Conservation (phyloP, 2,797 vertebrate species). For the Aplochiton taeniatus region DNA sequence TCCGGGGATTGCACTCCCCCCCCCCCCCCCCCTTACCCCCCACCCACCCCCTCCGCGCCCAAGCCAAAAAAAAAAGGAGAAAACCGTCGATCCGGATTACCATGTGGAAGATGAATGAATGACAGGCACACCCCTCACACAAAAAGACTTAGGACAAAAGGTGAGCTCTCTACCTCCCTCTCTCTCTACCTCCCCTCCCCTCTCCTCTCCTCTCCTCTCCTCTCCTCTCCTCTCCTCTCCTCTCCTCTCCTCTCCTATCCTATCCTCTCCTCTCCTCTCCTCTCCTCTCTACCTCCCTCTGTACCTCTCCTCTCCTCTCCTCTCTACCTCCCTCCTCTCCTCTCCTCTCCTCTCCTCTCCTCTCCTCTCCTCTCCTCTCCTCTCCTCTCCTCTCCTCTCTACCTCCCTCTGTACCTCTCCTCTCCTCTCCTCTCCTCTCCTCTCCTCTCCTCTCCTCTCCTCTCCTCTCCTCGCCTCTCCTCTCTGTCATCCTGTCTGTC, state of each 20-base stretch:
- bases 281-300: slow-evolving; percentile 28
- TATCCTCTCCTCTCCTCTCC: slow-evolving; percentile 46
- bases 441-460: slow-evolving; percentile 38
- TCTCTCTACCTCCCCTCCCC: slow-evolving; percentile 77
- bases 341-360: slow-evolving; percentile 53
- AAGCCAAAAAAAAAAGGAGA: slow-evolving; percentile 25
- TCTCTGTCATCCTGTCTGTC: slow-evolving; percentile 62
- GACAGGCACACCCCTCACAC: not conserved
- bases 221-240: no score
- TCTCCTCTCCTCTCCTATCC: no score
- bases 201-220: slow-evolving; percentile 67
- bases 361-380: no score
- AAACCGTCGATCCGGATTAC: slow-evolving; percentile 8
- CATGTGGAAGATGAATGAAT: slow-evolving; percentile 27
- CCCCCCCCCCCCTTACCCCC: no score
- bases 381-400: no score
- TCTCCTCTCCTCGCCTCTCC: slow-evolving; percentile 50
- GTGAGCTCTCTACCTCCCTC: slow-evolving; percentile 79
- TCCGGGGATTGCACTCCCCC: no score
- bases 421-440: slow-evolving; percentile 49
- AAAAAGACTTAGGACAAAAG: slow-evolving; percentile 76
- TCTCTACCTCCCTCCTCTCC: no score
- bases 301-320: slow-evolving; percentile 55
- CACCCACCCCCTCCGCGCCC: no score
- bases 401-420: slow-evolving; percentile 47